Percentiles rank a stretch among this genome's conserved stretches.
These are phyloP conservation scores for Perccottus glenii DNA, from an alignment of 2,113 vertebrate genomes.

Conservation along the genomic window DNA sequence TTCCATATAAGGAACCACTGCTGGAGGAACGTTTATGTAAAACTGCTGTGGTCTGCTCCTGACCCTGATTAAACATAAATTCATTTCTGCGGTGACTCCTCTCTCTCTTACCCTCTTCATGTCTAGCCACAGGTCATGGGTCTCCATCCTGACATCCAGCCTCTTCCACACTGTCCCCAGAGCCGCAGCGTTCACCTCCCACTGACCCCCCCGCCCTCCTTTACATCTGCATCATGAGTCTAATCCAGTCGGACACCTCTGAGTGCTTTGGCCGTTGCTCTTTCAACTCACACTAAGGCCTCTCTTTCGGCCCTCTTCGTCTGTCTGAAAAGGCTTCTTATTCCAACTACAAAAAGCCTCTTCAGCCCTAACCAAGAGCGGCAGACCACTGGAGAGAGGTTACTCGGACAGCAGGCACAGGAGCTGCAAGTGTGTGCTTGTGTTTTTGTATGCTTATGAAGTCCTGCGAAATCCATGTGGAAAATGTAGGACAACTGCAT, in stretches of 20 bases:
- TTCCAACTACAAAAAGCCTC: conserved; percentile 55
- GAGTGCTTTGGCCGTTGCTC: no score
- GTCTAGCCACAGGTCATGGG: background rate
- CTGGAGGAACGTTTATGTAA: no score
- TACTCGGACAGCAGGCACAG: conserved; percentile 27
- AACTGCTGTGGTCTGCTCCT: no score
- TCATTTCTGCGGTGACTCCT: no score
- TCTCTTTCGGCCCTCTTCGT: conserved; percentile 46
- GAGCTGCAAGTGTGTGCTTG: background rate
- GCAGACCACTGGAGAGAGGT: conserved; percentile 31
- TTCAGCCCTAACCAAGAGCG: conserved; percentile 49
- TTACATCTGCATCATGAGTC: conserved; percentile 27
- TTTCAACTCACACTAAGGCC: conserved; percentile 48
- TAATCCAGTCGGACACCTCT: conserved; percentile 55
- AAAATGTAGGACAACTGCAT: background rate
- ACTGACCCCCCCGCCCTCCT: conserved; percentile 35
- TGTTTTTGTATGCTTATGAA: conserved; percentile 8
- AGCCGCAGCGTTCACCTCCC: conserved; percentile 36
- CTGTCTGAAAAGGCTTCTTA: conserved; percentile 43
- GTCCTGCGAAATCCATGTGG: no score
- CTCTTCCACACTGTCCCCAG: conserved; percentile 1
- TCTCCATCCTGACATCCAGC: background rate
- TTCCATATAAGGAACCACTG: no score
- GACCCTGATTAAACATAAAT: no score
- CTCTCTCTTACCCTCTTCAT: background rate